A percentile compares a stretch with the other conserved stretches of the same genome.
Evolutionary conservation across 1,140 invertebrate genomes (phyloP).

Genomic region (Drosophila sucinea): DNA sequence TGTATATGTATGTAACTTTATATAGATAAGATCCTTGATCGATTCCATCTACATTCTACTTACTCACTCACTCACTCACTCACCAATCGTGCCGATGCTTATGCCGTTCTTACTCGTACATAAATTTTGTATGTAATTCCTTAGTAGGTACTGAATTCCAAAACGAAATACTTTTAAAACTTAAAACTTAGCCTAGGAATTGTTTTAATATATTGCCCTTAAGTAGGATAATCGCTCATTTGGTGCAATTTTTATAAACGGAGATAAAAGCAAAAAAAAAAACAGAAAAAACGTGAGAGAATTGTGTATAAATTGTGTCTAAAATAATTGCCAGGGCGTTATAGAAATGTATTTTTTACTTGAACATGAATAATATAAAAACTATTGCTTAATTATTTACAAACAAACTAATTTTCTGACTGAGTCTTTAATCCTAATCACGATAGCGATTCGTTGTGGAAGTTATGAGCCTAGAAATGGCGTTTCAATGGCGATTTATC

Average conservation of each 20-base stretch:
- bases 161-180: slow-evolving; percentile 51
- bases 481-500: slow-evolving; percentile 76
- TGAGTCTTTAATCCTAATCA: slow-evolving; percentile 42
- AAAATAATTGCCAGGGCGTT: slow-evolving; percentile 24
- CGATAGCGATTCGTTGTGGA: slow-evolving; percentile 26
- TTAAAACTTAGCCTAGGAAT: slow-evolving; percentile 70
- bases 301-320: slow-evolving; percentile 39
- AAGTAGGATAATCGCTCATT: slow-evolving; percentile 64
- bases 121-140: slow-evolving; percentile 53
- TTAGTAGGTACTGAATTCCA: slow-evolving; percentile 54
- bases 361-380: slow-evolving; percentile 44
- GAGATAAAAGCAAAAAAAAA: background rate
- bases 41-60: background rate
- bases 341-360: slow-evolving; percentile 48
- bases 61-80: background rate
- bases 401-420: slow-evolving; percentile 25
- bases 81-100: background rate
- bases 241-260: slow-evolving; percentile 18
- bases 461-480: background rate
- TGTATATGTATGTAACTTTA: background rate
- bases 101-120: slow-evolving; percentile 32
- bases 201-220: slow-evolving; percentile 75
- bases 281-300: background rate
- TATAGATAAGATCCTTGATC: background rate
- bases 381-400: slow-evolving; percentile 41